Evolutionary conservation across 2,797 vertebrate genomes (phyloP), one percentile per base, ranked within the genome.

Genomic region (Gorsachius magnificus): DNA sequence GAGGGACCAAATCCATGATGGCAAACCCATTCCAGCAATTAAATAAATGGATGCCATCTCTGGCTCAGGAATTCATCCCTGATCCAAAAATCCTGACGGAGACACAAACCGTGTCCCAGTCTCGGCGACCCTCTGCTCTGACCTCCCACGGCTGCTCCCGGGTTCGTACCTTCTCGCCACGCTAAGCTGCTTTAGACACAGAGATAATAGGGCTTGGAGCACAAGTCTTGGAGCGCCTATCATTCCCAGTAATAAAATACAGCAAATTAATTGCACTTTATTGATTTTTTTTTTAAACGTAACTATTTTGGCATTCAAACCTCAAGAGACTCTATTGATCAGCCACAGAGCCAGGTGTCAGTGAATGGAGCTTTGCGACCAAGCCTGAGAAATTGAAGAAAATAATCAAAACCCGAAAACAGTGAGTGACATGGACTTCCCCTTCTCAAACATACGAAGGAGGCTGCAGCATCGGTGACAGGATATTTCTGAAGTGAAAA

Each of bases 241-340:
- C 87, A 68, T 83, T 89, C 83, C 81, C 72, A 15, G 69, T 89
- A 91, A 96, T 92, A 97, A 97, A 97, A 93, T 29, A 84, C 69
- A 93, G 84, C 75, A 89, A 95, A 96, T 97, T 88, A 96, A 97
- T 89, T 95, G 95, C 58, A 79, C 53, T 57, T 77, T 8, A 96
- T 96, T 53, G 97, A 97, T 97, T 97, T 57, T 80, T 77, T 90
- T 87, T 91, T 53, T 41, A 13, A 84, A 94, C 84, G 89, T 91
- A 96, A 97, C 95, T 94, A 21, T 96, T 97, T 95, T 46, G 87
- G 82, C 96, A 82, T 93, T 17, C 31, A 72, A 81, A 81, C 57
- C 17, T 12, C 48, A 71, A 43, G 58, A 92, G 66, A 46, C 25
- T 61, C 77, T 65, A 95, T 85, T 28, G 90, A 97, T 86, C 94